Evolutionary conservation across 1,140 invertebrate genomes (phyloP).

Genomic region (Rhyacophila brunnea): DNA sequence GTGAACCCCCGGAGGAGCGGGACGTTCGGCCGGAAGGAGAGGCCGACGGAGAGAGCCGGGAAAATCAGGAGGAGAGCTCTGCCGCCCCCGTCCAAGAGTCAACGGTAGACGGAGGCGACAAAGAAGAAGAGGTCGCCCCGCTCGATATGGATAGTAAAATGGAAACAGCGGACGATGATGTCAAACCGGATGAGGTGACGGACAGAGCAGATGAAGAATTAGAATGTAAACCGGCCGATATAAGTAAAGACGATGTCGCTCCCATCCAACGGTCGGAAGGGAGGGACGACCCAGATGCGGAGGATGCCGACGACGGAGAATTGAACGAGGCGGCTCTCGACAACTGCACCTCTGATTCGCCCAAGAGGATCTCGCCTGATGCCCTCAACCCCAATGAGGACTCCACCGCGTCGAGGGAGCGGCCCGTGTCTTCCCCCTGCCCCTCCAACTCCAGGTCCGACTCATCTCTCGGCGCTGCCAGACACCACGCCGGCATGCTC

Average conservation of each 20-base stretch:
- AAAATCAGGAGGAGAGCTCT: background rate
- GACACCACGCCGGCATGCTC: constrained; percentile 15
- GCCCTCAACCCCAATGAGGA: constrained; percentile 33
- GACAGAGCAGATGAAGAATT: constrained; percentile 4
- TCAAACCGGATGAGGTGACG: constrained; percentile 6
- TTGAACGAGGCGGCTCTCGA: constrained; percentile 4
- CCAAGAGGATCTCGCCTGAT: constrained; percentile 22
- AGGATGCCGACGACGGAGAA: constrained; percentile 18
- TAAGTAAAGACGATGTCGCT: constrained; percentile 15
- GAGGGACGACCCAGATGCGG: constrained; percentile 21
- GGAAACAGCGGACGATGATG: constrained; percentile 13
- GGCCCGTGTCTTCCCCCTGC: constrained; percentile 24
- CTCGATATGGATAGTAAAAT: constrained; percentile 14
- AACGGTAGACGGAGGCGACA: background rate
- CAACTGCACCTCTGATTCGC: constrained; percentile 27
- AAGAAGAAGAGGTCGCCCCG: background rate
- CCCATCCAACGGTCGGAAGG: constrained; percentile 13
- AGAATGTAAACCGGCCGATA: constrained; percentile 5
- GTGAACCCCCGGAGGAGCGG: background rate
- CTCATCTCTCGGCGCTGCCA: constrained; percentile 25
- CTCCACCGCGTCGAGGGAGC: constrained; percentile 38
- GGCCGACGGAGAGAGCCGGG: background rate
- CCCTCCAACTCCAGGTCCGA: constrained; percentile 33
- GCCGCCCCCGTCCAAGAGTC: background rate
- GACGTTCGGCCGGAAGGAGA: background rate